Evolutionary conservation across 2,888 invertebrate genomes (phyloP).

Genomic region (Protonemura montana): DNA sequence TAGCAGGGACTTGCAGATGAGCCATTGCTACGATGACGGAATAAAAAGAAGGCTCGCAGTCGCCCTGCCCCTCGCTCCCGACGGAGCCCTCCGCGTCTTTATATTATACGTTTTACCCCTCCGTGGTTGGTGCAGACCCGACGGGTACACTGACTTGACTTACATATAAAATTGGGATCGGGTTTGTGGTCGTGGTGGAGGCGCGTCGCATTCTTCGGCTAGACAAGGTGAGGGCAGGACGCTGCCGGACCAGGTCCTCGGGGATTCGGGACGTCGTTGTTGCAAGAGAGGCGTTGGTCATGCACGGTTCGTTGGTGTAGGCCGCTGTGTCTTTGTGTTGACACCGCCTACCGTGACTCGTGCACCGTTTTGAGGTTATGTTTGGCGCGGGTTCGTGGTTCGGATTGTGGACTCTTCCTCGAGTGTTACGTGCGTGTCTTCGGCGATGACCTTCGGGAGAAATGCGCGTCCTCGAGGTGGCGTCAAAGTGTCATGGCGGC

Average conservation of each 20-base stretch:
- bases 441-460: neutral
- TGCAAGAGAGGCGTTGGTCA: neutral
- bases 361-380: too few relatives aligned
- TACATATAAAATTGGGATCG: constrained; percentile 56
- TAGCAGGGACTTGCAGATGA: constrained; percentile 90
- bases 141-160: constrained; percentile 52
- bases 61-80: constrained; percentile 36
- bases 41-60: constrained; percentile 41
- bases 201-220: constrained; percentile 53
- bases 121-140: constrained; percentile 24
- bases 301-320: neutral
- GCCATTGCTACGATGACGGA: constrained; percentile 53
- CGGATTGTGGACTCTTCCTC: neutral
- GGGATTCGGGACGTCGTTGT: neutral
- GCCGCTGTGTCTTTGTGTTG: neutral
- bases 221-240: constrained; percentile 47
- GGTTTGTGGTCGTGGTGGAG: constrained; percentile 51
- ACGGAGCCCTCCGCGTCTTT: constrained; percentile 28
- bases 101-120: constrained; percentile 47
- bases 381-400: neutral
- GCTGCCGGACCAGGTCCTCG: neutral
- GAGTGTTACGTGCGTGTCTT: neutral
- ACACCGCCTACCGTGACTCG: too few relatives aligned
- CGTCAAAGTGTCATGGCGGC: neutral
- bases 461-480: neutral